Conservation (phyloP, 2,113 vertebrate genomes). For the Chinchilla lanigera region DNA sequence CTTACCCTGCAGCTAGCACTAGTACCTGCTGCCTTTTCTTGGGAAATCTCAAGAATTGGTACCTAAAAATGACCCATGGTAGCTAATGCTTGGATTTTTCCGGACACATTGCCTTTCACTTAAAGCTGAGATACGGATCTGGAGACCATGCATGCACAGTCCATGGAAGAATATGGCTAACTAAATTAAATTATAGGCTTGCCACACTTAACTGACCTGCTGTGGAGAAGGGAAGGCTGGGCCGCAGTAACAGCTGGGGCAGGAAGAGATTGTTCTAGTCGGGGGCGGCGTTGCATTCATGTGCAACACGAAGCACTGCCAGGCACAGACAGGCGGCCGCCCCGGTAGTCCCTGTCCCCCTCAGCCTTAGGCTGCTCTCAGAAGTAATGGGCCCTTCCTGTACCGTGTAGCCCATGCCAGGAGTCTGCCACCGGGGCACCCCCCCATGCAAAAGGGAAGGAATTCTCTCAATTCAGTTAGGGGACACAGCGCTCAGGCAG, state of each 20-base stretch:
- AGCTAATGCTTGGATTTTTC: not conserved
- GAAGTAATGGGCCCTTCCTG: not conserved
- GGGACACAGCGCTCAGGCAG: not conserved
- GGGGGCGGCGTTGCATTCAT: accelerated
- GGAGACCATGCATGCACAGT: not conserved
- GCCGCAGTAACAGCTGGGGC: not conserved
- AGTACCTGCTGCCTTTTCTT: not conserved
- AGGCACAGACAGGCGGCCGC: not conserved
- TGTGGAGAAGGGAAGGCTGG: not conserved
- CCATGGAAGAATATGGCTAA: not conserved
- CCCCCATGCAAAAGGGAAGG: not conserved
- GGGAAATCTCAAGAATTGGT: not conserved
- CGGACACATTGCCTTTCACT: not conserved
- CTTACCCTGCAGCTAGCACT: not conserved
- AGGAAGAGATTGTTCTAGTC: not conserved
- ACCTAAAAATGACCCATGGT: not conserved
- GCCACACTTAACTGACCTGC: not conserved
- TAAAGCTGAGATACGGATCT: not conserved
- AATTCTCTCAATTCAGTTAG: not conserved
- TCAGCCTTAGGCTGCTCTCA: not conserved
- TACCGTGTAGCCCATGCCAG: not conserved
- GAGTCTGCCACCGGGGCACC: accelerated
- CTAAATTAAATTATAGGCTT: not conserved
- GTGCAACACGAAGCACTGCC: not conserved
- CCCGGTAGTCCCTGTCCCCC: not conserved